phyloP scores from a whole-genome alignment of 2,888 invertebrate genomes.

The Megamerina dolium region DNA sequence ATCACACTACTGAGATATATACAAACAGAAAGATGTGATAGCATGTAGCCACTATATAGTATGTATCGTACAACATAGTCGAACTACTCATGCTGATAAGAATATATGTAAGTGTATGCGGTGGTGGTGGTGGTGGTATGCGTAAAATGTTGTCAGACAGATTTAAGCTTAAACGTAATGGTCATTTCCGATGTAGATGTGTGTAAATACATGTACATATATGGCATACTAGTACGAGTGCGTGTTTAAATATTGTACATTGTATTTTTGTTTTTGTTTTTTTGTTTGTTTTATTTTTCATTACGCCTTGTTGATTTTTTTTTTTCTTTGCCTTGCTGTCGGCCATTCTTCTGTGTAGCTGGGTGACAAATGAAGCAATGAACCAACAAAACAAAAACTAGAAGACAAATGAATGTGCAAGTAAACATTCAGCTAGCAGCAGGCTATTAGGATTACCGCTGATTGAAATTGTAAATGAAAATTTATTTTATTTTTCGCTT shows the following conservation, averaged over 20 bases:
- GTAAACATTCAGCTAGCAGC: background rate
- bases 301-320: background rate
- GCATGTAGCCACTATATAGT: too few species aligned
- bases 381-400: background rate
- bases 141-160: constrained; percentile 2
- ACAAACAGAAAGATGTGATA: too few species aligned
- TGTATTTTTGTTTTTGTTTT: constrained; percentile 6
- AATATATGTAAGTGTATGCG: too few species aligned
- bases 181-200: too few species aligned
- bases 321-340: background rate
- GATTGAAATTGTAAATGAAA: constrained; percentile 49
- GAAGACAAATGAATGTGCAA: background rate
- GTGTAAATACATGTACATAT: too few species aligned
- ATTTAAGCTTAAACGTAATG: constrained; percentile 10
- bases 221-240: too few species aligned
- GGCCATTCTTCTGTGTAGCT: background rate
- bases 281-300: constrained; percentile 7
- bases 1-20: too few species aligned
- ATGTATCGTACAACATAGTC: too few species aligned
- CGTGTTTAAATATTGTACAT: constrained; percentile 22
- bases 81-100: constrained; percentile 8
- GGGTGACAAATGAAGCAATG: background rate
- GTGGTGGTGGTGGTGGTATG: too few species aligned
- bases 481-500: constrained; percentile 31
- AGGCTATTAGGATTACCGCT: constrained; percentile 40